Evolutionary conservation across 2,888 invertebrate species (phyloP).

Genomic region (Catocala sponsa): DNA sequence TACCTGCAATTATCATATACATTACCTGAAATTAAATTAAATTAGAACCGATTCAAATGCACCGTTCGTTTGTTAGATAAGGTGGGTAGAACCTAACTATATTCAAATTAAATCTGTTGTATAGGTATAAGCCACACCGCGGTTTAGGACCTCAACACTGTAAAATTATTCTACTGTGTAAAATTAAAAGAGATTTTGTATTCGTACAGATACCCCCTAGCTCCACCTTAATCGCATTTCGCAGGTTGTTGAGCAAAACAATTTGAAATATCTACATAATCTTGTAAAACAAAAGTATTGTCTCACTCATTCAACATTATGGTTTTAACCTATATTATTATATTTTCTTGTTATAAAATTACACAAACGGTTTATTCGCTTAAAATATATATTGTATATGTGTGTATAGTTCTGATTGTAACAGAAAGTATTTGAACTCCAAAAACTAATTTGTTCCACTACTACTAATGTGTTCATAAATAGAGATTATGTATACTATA

Average conservation of each 20-base stretch:
- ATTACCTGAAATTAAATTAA: background rate
- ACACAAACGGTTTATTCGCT: too few species aligned
- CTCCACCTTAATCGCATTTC: conserved; percentile 67
- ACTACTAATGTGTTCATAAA: too few species aligned
- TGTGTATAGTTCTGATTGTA: too few species aligned
- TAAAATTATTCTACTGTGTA: conserved; percentile 54
- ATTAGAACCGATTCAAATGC: background rate
- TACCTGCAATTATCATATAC: too few species aligned
- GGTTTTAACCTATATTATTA: background rate
- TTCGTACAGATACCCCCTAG: conserved; percentile 52
- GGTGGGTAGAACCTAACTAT: conserved; percentile 14
- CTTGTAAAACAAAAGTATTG: conserved; percentile 43
- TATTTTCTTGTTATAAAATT: background rate
- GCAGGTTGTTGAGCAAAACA: conserved; percentile 62
- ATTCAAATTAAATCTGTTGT: conserved; percentile 62
- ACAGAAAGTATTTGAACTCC: too few species aligned
- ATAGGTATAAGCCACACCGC: conserved; percentile 54
- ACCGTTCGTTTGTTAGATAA: too few species aligned
- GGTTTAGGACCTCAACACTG: conserved; percentile 57
- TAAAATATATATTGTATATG: too few species aligned
- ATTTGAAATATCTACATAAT: conserved; percentile 55
- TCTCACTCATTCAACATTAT: conserved; percentile 27
- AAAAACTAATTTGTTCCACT: too few species aligned
- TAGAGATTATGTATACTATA: too few species aligned
- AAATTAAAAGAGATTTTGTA: conserved; percentile 63